These are phyloP conservation scores for Manis javanica DNA, from an alignment of 2,797 vertebrate species.

Conservation along the genomic window DNA sequence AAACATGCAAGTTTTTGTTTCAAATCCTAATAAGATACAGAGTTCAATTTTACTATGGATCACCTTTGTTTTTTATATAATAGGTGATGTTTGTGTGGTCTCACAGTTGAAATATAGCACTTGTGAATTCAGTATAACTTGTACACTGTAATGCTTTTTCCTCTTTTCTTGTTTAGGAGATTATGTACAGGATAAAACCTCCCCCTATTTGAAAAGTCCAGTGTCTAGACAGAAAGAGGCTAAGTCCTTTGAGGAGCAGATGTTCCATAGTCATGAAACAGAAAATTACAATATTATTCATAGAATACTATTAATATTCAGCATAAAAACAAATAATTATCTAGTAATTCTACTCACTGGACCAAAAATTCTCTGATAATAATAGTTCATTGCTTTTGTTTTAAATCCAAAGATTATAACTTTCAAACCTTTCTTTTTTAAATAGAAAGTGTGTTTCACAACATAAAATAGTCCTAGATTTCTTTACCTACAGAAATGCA, in stretches of 20 bases:
- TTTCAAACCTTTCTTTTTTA: neutral
- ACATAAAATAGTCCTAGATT: neutral
- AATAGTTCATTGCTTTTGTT: slow-evolving; percentile 26
- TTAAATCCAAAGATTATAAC: neutral
- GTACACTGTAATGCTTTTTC: neutral
- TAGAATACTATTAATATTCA: neutral
- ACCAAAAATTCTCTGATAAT: neutral
- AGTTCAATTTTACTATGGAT: neutral
- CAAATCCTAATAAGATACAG: neutral
- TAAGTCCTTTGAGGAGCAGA: neutral
- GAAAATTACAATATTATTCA: slow-evolving; percentile 18
- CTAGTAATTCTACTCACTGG: slow-evolving; percentile 33
- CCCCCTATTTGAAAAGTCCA: neutral
- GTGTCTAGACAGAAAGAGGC: neutral
- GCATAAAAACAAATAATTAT: slow-evolving; percentile 54
- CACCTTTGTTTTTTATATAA: slow-evolving; percentile 35
- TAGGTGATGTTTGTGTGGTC: neutral
- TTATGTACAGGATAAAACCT: neutral
- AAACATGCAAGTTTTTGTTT: neutral
- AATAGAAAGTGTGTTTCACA: neutral
- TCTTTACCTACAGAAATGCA: slow-evolving; percentile 7
- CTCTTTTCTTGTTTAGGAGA: neutral
- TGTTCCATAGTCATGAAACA: neutral
- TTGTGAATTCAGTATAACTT: neutral
- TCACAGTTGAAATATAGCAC: slow-evolving; percentile 6